These are phyloP conservation scores for Channallabes apus DNA, from an alignment of 2,797 vertebrate genomes.

Conservation along the genomic window DNA sequence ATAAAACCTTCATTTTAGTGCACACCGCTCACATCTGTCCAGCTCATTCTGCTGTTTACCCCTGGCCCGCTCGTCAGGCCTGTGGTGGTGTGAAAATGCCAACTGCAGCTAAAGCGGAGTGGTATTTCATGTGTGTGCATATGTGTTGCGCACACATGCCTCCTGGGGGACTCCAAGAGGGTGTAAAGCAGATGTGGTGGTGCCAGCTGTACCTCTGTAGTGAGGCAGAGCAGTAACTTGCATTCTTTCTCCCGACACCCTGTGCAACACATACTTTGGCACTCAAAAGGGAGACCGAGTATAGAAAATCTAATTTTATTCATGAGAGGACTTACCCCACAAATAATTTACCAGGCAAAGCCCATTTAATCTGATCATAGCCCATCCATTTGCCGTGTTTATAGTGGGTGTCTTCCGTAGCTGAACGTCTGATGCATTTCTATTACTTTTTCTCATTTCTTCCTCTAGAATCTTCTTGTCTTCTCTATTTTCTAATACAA, in stretches of 20 bases:
- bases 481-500: background rate
- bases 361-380: constrained; percentile 76
- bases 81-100: background rate
- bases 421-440: constrained; percentile 59
- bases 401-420: constrained; percentile 64
- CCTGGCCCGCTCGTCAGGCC: background rate
- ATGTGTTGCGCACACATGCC: constrained; percentile 38
- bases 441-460: constrained; percentile 28
- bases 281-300: constrained; percentile 71
- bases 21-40: background rate
- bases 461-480: background rate
- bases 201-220: constrained; percentile 71
- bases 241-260: constrained; percentile 1
- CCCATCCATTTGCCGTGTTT: constrained; percentile 72
- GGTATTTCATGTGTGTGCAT: background rate
- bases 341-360: constrained; percentile 74
- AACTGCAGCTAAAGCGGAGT: background rate
- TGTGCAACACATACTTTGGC: constrained; percentile 57
- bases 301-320: constrained; percentile 75
- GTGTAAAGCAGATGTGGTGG: constrained; percentile 69
- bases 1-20: background rate
- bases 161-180: constrained; percentile 49
- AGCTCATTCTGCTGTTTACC: background rate
- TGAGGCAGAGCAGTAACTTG: constrained; percentile 56
- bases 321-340: constrained; percentile 61